Evolutionary conservation across 1,140 invertebrate species (phyloP).

Genomic region (Araneus ventricosus): DNA sequence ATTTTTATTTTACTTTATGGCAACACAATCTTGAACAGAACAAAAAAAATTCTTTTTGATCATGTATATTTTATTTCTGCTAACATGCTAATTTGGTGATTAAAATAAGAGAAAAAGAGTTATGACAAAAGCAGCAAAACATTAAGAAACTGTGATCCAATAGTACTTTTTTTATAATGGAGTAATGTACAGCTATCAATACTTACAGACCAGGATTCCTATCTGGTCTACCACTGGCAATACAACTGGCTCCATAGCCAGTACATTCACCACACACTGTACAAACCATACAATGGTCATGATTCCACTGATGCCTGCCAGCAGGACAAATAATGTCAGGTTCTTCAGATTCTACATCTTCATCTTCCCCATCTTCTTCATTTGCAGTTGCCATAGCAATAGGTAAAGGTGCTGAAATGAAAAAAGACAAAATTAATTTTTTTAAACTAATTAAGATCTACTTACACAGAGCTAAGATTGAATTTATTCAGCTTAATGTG

Average conservation of each 20-base stretch:
- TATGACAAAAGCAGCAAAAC: too few species aligned
- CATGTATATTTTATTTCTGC: too few species aligned
- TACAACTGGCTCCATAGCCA: conserved; percentile 92
- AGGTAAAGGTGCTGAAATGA: conserved; percentile 78
- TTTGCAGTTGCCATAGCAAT: conserved; percentile 84
- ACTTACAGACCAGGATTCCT: conserved; percentile 93
- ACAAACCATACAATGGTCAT: conserved; percentile 93
- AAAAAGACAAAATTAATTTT: conserved; percentile 1
- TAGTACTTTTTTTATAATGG: too few species aligned
- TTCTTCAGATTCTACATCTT: conserved; percentile 81
- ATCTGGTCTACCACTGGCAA: conserved; percentile 88
- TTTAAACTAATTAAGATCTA: neutral
- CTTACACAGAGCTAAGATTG: neutral
- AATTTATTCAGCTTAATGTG: too few species aligned
- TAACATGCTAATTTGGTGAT: too few species aligned
- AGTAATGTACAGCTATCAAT: neutral
- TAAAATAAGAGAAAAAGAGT: too few species aligned
- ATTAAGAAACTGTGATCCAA: too few species aligned
- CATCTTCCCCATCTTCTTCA: conserved; percentile 84
- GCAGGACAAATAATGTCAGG: conserved; percentile 84
- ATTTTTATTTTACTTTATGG: too few species aligned
- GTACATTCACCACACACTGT: conserved; percentile 96
- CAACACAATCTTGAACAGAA: too few species aligned
- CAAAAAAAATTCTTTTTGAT: too few species aligned
- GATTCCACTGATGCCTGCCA: conserved; percentile 89